These are phyloP conservation scores for Parochlus steinenii DNA, from an alignment of 2,888 invertebrate genomes.

Conservation along the genomic window DNA sequence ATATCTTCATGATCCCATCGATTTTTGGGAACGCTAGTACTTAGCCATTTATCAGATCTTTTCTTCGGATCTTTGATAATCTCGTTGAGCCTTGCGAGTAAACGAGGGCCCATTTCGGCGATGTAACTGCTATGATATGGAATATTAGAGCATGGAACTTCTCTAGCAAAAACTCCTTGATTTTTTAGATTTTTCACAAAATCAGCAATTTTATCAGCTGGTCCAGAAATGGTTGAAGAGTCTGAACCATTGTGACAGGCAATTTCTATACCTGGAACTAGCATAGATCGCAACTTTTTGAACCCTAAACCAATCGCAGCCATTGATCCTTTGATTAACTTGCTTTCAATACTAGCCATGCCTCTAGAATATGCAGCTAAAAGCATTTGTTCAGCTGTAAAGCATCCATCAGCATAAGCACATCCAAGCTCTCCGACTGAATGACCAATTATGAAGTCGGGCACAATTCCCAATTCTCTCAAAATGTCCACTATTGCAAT, in stretches of 20 bases:
- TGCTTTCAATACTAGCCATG: constrained; percentile 44
- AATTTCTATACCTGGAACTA: constrained; percentile 55
- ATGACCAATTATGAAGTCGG: constrained; percentile 61
- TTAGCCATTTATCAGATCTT: constrained; percentile 58
- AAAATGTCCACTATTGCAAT: constrained; percentile 41
- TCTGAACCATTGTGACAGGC: constrained; percentile 70
- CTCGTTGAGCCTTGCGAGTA: constrained; percentile 41
- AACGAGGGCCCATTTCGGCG: constrained; percentile 38
- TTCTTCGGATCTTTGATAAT: constrained; percentile 43
- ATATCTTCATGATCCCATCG: constrained; percentile 48
- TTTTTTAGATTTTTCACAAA: constrained; percentile 44
- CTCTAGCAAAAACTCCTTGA: constrained; percentile 54
- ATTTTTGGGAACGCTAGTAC: constrained; percentile 50
- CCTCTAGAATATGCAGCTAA: constrained; percentile 64
- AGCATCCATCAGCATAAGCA: constrained; percentile 77
- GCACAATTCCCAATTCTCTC: constrained; percentile 35
- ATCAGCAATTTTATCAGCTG: constrained; percentile 40
- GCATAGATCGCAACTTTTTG: constrained; percentile 34
- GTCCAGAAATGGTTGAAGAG: constrained; percentile 73
- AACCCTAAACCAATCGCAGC: constrained; percentile 57
- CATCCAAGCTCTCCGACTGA: constrained; percentile 83
- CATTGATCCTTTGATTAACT: constrained; percentile 55
- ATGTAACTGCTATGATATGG: constrained; percentile 73
- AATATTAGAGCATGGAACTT: constrained; percentile 63
- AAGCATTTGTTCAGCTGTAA: constrained; percentile 67